A percentile compares a stretch with the other conserved stretches of the same genome.
Conservation (phyloP, 2,797 vertebrate species). For the Buphagus erythrorhynchus region DNA sequence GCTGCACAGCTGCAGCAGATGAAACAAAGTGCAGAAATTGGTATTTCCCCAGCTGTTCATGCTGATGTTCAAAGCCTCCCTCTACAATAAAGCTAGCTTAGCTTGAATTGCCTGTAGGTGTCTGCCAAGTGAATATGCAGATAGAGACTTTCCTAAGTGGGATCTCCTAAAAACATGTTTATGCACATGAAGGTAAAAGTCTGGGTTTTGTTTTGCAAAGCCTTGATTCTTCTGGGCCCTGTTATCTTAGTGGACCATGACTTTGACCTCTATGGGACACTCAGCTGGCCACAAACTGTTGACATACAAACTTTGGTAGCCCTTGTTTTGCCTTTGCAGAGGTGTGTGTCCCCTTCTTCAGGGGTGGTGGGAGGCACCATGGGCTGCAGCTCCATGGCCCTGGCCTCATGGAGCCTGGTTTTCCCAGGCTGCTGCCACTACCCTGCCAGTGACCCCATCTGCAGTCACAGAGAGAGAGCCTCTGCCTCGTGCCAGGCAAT, state of each 20-base stretch:
- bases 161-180: neutral
- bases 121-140: neutral
- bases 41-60: neutral
- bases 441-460: rapidly evolving
- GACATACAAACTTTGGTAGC: rapidly evolving
- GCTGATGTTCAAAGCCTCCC: neutral
- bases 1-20: neutral
- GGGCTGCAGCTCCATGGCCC: rapidly evolving
- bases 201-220: neutral
- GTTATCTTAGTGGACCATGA: neutral
- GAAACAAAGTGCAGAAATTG: neutral
- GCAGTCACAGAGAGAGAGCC: rapidly evolving
- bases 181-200: neutral
- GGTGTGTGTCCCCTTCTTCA: rapidly evolving
- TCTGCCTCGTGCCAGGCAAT: neutral
- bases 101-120: neutral
- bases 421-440: neutral
- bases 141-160: neutral
- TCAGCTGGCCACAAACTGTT: neutral
- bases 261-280: neutral
- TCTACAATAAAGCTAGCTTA: neutral
- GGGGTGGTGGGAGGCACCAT: neutral
- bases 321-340: neutral
- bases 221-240: neutral
- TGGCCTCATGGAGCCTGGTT: neutral